A percentile compares a stretch with the other conserved stretches of the same genome.
These are phyloP conservation scores for Drosophila carrolli DNA, from an alignment of 1,140 invertebrate genomes.

Conservation along the genomic window DNA sequence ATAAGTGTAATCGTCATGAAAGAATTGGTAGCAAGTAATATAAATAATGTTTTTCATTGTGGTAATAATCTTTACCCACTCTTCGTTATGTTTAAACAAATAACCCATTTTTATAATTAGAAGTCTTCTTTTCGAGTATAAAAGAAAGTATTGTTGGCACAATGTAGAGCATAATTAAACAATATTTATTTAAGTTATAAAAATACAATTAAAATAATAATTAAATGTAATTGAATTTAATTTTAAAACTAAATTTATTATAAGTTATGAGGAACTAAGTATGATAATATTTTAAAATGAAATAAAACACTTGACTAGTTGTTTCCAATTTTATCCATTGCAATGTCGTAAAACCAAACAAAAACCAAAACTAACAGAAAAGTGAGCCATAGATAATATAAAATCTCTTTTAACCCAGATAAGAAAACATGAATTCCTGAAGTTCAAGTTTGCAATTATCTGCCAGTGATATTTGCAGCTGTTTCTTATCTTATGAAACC, in stretches of 20 bases:
- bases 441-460: slow-evolving; percentile 2
- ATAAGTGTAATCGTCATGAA: slow-evolving; percentile 10
- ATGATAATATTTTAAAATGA: too few species aligned
- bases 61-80: neutral
- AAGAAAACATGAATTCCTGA: neutral
- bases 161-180: too few species aligned
- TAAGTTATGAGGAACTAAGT: too few species aligned
- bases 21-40: neutral
- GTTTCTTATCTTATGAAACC: slow-evolving; percentile 1
- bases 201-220: too few species aligned
- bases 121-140: too few species aligned
- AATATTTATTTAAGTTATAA: too few species aligned
- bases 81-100: neutral
- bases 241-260: too few species aligned
- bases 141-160: too few species aligned
- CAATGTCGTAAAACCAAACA: neutral
- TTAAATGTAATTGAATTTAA: too few species aligned
- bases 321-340: too few species aligned
- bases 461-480: slow-evolving; percentile 1
- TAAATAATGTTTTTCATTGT: slow-evolving; percentile 1
- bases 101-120: neutral
- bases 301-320: too few species aligned
- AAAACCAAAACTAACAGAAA: neutral
- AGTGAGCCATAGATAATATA: neutral
- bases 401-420: neutral